Evolutionary conservation across 2,888 invertebrate species (phyloP).

Genomic region (Lasius fuliginosus): DNA sequence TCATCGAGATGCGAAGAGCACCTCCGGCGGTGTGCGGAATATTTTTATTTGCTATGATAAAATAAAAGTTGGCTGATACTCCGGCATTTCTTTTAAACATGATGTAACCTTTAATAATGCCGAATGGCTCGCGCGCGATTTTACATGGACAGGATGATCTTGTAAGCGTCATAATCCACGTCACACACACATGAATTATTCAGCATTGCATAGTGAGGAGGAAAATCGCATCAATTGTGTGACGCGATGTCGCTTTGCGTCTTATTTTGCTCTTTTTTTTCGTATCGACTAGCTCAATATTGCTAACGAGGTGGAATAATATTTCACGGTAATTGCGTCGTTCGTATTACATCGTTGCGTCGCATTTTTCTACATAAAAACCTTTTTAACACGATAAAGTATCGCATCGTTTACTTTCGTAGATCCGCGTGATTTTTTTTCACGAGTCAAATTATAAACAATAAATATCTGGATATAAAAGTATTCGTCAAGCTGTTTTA

Average conservation of each 20-base stretch:
- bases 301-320: neutral
- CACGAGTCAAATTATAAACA: neutral
- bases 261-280: neutral
- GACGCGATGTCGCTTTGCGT: neutral
- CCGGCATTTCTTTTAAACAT: constrained; percentile 9
- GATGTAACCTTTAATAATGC: neutral
- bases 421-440: neutral
- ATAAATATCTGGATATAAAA: neutral
- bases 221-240: constrained; percentile 10
- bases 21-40: neutral
- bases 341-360: neutral
- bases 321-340: neutral
- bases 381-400: neutral
- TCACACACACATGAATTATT: neutral
- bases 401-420: neutral
- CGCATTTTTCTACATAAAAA: neutral
- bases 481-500: constrained; percentile 2
- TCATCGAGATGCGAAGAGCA: constrained; percentile 40
- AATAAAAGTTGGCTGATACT: neutral
- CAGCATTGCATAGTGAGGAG: neutral
- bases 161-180: neutral
- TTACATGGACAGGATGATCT: neutral
- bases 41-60: constrained; percentile 44
- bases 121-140: neutral
- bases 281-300: neutral